A percentile compares a stretch with the other conserved stretches of the same genome.
Evolutionary conservation across 2,888 invertebrate species (phyloP).

Genomic region (Paralinhomoeus sp.): DNA sequence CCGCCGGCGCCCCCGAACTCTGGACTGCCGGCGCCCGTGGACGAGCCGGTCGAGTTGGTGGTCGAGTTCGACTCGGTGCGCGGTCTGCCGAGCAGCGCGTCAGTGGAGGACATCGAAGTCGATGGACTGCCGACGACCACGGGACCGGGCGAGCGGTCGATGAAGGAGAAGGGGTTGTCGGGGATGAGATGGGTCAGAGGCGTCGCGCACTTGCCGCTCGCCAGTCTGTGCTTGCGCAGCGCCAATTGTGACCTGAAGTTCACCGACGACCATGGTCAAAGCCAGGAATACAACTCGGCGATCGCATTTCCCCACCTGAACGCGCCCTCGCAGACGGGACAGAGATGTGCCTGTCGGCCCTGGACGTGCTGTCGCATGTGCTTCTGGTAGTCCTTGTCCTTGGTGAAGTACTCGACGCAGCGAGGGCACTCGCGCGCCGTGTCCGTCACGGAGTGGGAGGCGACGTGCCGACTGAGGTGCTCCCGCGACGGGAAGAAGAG

Average conservation of each 20-base stretch:
- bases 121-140: no score
- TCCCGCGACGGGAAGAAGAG: constrained; percentile 19
- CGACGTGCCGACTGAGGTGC: constrained; percentile 16
- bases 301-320: not conserved
- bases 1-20: no score
- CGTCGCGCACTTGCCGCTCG: not conserved
- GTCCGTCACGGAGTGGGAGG: constrained; percentile 13
- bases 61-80: no score
- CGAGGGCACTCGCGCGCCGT: not conserved
- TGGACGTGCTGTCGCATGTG: constrained; percentile 1
- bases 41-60: no score
- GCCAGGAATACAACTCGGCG: no score
- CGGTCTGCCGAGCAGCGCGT: no score
- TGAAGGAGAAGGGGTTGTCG: not conserved
- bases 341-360: not conserved
- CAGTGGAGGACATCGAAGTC: no score
- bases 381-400: not conserved
- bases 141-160: not conserved
- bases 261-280: no score
- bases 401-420: constrained; percentile 1
- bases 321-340: constrained; percentile 1
- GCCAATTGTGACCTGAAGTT: no score
- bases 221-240: not conserved
- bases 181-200: not conserved
- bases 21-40: no score